These are phyloP conservation scores for Actinia equina DNA, from an alignment of 64 coral and sea anemone genomes.

Conservation along the genomic window DNA sequence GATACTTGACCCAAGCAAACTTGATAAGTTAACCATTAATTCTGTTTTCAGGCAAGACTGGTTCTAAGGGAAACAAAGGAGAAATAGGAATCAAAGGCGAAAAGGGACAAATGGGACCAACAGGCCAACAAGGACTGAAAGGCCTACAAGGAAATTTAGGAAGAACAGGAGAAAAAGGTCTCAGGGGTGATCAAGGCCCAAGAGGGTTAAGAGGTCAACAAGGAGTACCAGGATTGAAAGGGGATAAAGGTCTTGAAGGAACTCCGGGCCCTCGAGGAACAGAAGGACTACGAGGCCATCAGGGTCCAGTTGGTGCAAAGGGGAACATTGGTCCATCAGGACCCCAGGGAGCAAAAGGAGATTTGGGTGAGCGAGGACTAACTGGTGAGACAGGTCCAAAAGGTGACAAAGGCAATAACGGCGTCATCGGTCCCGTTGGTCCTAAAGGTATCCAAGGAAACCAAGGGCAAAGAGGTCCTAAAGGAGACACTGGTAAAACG, in stretches of 20 bases:
- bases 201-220: neutral
- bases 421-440: slow-evolving; percentile 11
- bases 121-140: neutral
- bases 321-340: slow-evolving; percentile 20
- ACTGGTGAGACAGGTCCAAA: slow-evolving; percentile 20
- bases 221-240: neutral
- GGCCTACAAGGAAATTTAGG: neutral
- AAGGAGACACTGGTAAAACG: slow-evolving; percentile 1
- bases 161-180: slow-evolving; percentile 14
- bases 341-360: neutral
- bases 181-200: slow-evolving; percentile 1
- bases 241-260: neutral
- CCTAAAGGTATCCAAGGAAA: slow-evolving; percentile 19
- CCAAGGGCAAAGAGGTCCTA: slow-evolving; percentile 3
- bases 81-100: slow-evolving; percentile 18
- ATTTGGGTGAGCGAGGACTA: neutral
- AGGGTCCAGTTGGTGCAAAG: neutral
- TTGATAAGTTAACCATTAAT: neutral
- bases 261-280: neutral
- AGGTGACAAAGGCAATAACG: slow-evolving; percentile 12
- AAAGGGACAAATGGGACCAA: slow-evolving; percentile 13
- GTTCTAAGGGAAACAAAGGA: slow-evolving; percentile 8
- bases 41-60: neutral
- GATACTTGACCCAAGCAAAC: neutral
- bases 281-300: neutral